Evolutionary conservation across 2,797 vertebrate genomes (phyloP), one percentile per base, ranked within the genome.

Genomic region (Enoplosus armatus): DNA sequence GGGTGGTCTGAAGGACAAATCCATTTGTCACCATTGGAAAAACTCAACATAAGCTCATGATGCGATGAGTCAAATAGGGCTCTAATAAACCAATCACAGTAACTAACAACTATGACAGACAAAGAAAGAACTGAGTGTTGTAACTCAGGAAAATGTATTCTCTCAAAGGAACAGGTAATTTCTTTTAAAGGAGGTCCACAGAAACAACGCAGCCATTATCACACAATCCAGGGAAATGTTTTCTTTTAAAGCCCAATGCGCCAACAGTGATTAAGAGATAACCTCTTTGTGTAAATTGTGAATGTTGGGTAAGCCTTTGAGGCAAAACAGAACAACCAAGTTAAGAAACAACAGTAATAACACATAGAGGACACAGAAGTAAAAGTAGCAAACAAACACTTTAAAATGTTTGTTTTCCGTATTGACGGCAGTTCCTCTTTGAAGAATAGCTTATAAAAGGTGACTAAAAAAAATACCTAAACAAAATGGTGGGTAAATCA

Each of bases 401-500:
- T 41, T 15, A 4, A 56, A 47, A 26, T 0, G 15, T 53, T 31
- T 31, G 26, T 4, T 62, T 62, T 33, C 26, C 20, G 45, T 24
- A 15, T 3, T 20, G 18, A 51, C 5, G 1, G 10, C 14, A 8
- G 29, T 15, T 2, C 24, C 22, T 35, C 22, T 22, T 6, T 47
- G 8, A 39, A 14, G 16, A 20, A 20, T 11, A 8, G 26, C 27
- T 51, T 39, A 18, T 20, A 39, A 35, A n/a, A 24, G 26, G 7
- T 37, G 14, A 14, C n/a, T 22, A 18, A 2, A 26, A 75, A 24
- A 55, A 43, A 35, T 12, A 60, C 39, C 48, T 22, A 50, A 59
- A 62, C 65, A 71, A 41, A 45, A 68, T 48, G 18, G 31, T 43
- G 47, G 50, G 9, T 18, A 41, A 60, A 66, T 71, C 15, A 47